phyloP scores from a whole-genome alignment of 1,140 invertebrate genomes.

The Glossosoma conforme region DNA sequence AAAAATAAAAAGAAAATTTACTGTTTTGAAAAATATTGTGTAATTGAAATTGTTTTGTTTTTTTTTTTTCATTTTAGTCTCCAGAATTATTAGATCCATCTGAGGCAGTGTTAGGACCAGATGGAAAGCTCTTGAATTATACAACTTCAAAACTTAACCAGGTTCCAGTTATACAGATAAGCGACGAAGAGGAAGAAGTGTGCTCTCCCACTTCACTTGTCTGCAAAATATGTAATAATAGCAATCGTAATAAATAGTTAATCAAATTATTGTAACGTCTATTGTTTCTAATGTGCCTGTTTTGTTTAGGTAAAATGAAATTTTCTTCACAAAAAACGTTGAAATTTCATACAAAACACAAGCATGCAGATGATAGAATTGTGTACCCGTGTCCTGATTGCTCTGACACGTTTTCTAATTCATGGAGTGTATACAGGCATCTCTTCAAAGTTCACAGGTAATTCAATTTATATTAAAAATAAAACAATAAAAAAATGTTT shows the following conservation, averaged over 20 bases:
- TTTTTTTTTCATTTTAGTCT: no score
- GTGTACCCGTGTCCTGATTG: slow-evolving; percentile 66
- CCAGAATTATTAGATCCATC: no score
- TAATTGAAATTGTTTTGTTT: no score
- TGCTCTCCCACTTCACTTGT: slow-evolving; percentile 34
- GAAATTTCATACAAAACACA: slow-evolving; percentile 61
- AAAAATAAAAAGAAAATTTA: no score
- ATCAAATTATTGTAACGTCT: slow-evolving; percentile 4
- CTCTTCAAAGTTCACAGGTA: slow-evolving; percentile 63
- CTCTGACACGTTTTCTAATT: slow-evolving; percentile 61
- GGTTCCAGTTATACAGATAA: slow-evolving; percentile 42
- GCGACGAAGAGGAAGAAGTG: slow-evolving; percentile 43
- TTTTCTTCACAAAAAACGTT: slow-evolving; percentile 68
- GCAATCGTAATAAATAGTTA: neutral
- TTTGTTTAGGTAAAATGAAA: slow-evolving; percentile 53
- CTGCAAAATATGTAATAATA: slow-evolving; percentile 25
- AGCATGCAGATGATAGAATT: slow-evolving; percentile 59
- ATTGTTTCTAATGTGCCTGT: neutral
- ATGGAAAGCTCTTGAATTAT: slow-evolving; percentile 53
- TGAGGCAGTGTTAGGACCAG: slow-evolving; percentile 53
- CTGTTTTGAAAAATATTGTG: no score
- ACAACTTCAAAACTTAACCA: slow-evolving; percentile 28
- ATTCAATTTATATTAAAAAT: slow-evolving; percentile 15
- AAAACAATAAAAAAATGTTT: no score
- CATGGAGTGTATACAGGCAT: slow-evolving; percentile 68